Evolutionary conservation across 2,797 vertebrate species (phyloP), one percentile per base, ranked within the genome.

Genomic region (Anableps anableps): DNA sequence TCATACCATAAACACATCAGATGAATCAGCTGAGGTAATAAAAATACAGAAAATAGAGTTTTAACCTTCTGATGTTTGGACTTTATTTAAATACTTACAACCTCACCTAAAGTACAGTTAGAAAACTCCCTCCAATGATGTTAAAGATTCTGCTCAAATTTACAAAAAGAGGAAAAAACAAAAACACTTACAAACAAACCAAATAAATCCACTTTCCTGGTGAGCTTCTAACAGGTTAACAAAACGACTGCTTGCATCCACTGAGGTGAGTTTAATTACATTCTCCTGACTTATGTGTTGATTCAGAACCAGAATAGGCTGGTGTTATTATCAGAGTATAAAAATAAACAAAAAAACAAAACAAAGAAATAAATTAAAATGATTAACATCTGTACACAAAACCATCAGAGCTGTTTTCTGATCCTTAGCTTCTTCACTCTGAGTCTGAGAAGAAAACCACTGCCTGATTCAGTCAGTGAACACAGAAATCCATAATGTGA

Each of bases 301-400:
- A 89, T 90, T 93, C 85, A 72, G 81, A 83, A 92, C 85, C 90
- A 83, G 89, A 94, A 88, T 81, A 91, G 86, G 83, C 83, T 83
- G 92, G 83, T 75, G 86, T 53, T 26, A 83, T 85, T 85, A 86
- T 83, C 86, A 85, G 86, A 88, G 93, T 96, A 96, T 95, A 95
- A 96, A 96, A 94, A n/a, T n/a, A 41, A 41, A 41, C 38, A 41
- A 55, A 51, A 19, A 58, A 31, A 58, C 26, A 96, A 95, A 74
- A 96, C 95, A 95, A 96, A 92, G 95, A 96, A 83, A 96, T 96
- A 96, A 96, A 96, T 96, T 95, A 96, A 95, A 96, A 96, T 85
- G 68, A 94, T 93, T 81, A 87, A 90, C 91, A 92, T 92, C 86
- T 85, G 79, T 80, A 94, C 88, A 93, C 83, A 85, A 92, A 86